Conservation (phyloP, 2,888 invertebrate genomes). For the Microchrysa polita region DNA sequence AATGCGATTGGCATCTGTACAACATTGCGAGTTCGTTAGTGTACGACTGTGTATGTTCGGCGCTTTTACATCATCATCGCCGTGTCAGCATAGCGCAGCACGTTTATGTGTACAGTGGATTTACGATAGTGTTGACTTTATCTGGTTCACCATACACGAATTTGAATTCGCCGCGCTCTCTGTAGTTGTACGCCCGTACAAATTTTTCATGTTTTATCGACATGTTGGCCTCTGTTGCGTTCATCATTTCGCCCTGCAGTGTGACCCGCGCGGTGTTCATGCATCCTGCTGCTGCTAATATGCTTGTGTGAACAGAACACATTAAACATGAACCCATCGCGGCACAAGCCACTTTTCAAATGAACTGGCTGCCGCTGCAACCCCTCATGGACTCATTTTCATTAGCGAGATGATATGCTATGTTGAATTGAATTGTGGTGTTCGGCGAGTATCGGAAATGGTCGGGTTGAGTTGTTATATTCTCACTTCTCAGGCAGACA, state of each 20-base stretch:
- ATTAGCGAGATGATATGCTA: not conserved
- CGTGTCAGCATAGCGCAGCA: not conserved
- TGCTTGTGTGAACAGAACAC: not conserved
- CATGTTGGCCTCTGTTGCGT: too few relatives aligned
- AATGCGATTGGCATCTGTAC: not conserved
- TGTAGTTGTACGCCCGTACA: too few relatives aligned
- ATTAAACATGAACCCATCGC: not conserved
- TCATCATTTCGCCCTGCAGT: slow-evolving; percentile 1
- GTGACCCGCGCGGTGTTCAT: not conserved
- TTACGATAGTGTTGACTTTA: too few relatives aligned
- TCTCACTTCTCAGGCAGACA: not conserved
- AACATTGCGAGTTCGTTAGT: not conserved
- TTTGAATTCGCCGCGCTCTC: too few relatives aligned
- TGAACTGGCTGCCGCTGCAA: slow-evolving; percentile 12
- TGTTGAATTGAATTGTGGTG: not conserved
- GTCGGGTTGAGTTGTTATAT: not conserved
- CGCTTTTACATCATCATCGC: slow-evolving; percentile 7
- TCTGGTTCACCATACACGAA: too few relatives aligned
- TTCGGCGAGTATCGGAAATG: not conserved
- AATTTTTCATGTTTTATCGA: too few relatives aligned
- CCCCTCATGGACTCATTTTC: slow-evolving; percentile 5
- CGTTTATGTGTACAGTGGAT: too few relatives aligned
- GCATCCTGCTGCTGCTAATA: too few relatives aligned
- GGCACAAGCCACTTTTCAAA: not conserved
- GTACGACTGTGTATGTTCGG: not conserved